These are phyloP conservation scores for Platyrinchus mystaceus DNA, from an alignment of 2,797 vertebrate species.

Conservation along the genomic window DNA sequence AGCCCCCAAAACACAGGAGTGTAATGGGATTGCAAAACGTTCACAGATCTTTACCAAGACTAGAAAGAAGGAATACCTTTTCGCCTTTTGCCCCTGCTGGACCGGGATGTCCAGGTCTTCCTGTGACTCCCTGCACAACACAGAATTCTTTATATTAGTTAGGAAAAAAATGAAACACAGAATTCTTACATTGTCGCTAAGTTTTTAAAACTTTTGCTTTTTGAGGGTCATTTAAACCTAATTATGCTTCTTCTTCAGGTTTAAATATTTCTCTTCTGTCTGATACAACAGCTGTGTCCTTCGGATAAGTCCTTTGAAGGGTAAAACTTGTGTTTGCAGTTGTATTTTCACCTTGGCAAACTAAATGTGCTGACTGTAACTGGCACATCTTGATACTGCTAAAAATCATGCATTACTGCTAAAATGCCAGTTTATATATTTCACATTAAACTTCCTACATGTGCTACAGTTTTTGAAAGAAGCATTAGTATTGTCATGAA, in stretches of 20 bases:
- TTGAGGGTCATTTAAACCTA: slow-evolving; percentile 52
- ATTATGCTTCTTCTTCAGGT: slow-evolving; percentile 42
- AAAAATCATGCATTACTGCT: slow-evolving; percentile 54
- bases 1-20: fast-evolving
- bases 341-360: slow-evolving; percentile 61
- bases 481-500: slow-evolving; percentile 17
- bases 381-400: slow-evolving; percentile 40
- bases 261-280: slow-evolving; percentile 44
- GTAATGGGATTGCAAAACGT: not conserved
- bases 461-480: slow-evolving; percentile 31
- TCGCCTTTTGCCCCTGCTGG: slow-evolving; percentile 87
- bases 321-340: slow-evolving; percentile 26
- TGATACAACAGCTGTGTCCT: slow-evolving; percentile 39
- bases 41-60: not conserved
- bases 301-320: slow-evolving; percentile 53
- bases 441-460: slow-evolving; percentile 45
- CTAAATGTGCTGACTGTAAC: slow-evolving; percentile 50
- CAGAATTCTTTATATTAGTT: slow-evolving; percentile 5
- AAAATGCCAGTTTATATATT: slow-evolving; percentile 60
- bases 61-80: slow-evolving; percentile 77
- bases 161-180: slow-evolving; percentile 16
- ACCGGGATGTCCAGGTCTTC: slow-evolving; percentile 87
- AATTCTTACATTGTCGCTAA: not conserved
- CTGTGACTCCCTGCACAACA: slow-evolving; percentile 85
- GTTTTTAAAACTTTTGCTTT: slow-evolving; percentile 39